Base-by-base conservation (phyloP, 2,113 vertebrate species). In the Corythornis cristatus region DNA sequence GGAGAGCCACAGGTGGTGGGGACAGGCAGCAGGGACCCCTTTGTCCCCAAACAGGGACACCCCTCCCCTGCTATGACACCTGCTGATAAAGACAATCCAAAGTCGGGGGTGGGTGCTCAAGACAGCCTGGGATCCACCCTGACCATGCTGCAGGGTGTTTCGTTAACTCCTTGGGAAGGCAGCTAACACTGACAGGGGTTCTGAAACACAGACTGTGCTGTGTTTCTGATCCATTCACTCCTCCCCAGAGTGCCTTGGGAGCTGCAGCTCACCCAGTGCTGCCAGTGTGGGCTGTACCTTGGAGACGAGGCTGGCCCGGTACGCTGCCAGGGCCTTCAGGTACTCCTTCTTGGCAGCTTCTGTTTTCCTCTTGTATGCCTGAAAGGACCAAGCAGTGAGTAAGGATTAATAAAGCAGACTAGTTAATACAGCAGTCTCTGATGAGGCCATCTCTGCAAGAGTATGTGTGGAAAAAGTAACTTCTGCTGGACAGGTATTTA, bases 341-440 rank as follows among this genome's bases (percentile, higher is more conserved):
- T 99, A 99, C 90, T 99, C 99, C 97, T 99, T 99, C 98, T 99
- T 99, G 5, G 99, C 99, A 3, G 99, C 99, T 98, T 99, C 99
- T 18, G 99, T 99, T 98, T 99, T 99, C 98, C 99, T 99, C 98
- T 99, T 99, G 97, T 99, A 99, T 33, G 97, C 99, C 99, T 99
- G 98, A 58, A 98, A 98, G 94, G 96, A 70, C 19, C 94, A 95
- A 97, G 78, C 4, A 72, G 57, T 20, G 35, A 86, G 71, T 9
- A 83, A 79, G 15, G 51, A 83, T 95, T 70, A 95, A 22, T 4
- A 29, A 51, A 90, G 64, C 9, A 48, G 48, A 81, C 13, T 15
- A 26, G 25, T 26, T 15, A 51, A 51, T 25, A 10, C 25, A 51
- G 50, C 15, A 13, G 25, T 15, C 21, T 71, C 21, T 10, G 13